A percentile compares a stretch with the other conserved stretches of the same genome.
phyloP scores from a whole-genome alignment of 2,797 vertebrate species.

The Botia almorhae region DNA sequence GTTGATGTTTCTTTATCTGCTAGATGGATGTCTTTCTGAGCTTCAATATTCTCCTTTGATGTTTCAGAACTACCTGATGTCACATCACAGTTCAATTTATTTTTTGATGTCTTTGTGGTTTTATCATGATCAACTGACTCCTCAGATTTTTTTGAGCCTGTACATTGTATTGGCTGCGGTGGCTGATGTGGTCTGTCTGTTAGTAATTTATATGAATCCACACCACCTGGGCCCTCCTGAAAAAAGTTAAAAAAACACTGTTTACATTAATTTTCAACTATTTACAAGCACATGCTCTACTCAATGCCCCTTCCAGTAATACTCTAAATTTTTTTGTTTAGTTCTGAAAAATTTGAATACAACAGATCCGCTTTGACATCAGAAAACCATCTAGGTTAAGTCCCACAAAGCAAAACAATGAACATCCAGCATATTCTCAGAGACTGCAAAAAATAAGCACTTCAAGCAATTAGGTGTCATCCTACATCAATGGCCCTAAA shows the following conservation, averaged over 20 bases:
- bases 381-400: conserved; percentile 3
- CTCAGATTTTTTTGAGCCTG: not conserved
- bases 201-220: not conserved
- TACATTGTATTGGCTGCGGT: not conserved
- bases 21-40: too few relatives aligned
- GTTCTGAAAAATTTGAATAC: not conserved
- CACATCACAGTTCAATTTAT: too few relatives aligned
- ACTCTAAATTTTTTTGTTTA: not conserved
- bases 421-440: conserved; percentile 11
- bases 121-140: too few relatives aligned
- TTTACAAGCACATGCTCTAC: too few relatives aligned
- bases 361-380: not conserved
- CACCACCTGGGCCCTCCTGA: conserved; percentile 13
- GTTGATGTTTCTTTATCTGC: too few relatives aligned
- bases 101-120: too few relatives aligned
- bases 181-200: not conserved
- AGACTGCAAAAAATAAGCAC: conserved; percentile 14
- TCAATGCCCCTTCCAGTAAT: not conserved
- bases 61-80: too few relatives aligned
- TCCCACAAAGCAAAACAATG: not conserved
- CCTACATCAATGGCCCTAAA: not conserved
- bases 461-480: conserved; percentile 7
- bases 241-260: not conserved
- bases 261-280: not conserved
- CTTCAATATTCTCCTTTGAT: too few relatives aligned